Percentiles rank a stretch among this genome's conserved stretches.
Conservation (phyloP, 30 jellyfish, hydroid and myxozoan species). For the Cassiopea xamachana region DNA sequence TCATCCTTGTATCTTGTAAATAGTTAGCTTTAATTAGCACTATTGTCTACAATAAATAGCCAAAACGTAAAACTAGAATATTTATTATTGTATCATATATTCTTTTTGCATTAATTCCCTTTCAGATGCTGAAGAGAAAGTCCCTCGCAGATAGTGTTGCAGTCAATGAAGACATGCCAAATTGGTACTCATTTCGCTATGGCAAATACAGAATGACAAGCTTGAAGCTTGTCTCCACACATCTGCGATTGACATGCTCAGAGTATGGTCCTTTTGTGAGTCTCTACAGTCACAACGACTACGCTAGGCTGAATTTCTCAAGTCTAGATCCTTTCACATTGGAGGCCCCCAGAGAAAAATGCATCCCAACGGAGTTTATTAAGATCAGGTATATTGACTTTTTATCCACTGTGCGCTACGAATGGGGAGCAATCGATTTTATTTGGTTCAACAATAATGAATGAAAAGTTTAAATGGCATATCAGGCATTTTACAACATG, state of each 20-base stretch:
- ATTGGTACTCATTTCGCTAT: conserved; percentile 1
- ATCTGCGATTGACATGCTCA: conserved; percentile 33
- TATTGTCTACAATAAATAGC: too few relatives aligned
- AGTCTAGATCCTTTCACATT: conserved; percentile 29
- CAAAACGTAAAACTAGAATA: too few relatives aligned
- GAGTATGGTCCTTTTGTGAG: conserved; percentile 33
- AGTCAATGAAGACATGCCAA: conserved; percentile 36
- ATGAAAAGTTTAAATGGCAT: too few relatives aligned
- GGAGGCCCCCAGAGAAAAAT: conserved; percentile 13
- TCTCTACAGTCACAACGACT: not conserved
- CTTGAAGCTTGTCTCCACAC: conserved; percentile 9
- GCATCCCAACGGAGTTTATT: conserved; percentile 16
- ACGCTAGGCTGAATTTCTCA: conserved; percentile 22
- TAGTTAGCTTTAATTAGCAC: too few relatives aligned
- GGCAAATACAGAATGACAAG: conserved; percentile 34
- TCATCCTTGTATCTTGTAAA: too few relatives aligned
- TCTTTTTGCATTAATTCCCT: not conserved
- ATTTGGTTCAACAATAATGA: too few relatives aligned
- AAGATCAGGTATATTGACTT: not conserved
- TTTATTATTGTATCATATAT: too few relatives aligned
- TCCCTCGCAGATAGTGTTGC: conserved; percentile 9
- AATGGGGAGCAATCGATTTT: too few relatives aligned
- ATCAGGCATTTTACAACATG: too few relatives aligned
- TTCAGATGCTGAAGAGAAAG: not conserved
- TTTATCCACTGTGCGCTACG: not conserved